Conservation (phyloP, 1,140 invertebrate genomes). For the Stratiolaelaps scimitus region DNA sequence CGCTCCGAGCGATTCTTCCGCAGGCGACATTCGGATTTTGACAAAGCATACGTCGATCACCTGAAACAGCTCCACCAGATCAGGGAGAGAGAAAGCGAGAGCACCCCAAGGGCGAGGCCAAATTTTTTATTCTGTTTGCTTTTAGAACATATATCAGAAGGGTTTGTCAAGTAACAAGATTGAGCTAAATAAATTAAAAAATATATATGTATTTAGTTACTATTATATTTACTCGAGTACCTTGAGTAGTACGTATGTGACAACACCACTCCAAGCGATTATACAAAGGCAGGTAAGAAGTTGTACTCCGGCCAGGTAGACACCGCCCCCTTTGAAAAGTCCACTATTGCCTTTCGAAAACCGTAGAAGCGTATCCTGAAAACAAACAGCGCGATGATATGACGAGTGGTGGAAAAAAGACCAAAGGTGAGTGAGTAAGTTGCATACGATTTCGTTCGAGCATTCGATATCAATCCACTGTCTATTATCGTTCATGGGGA, state of each 20-base stretch:
- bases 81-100: not conserved
- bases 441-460: no score
- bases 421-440: no score
- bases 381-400: no score
- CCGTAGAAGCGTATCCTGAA: not conserved
- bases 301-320: conserved; percentile 72
- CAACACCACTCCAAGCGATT: conserved; percentile 54
- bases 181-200: conserved; percentile 24
- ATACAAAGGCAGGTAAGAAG: conserved; percentile 56
- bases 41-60: conserved; percentile 60
- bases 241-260: conserved; percentile 53
- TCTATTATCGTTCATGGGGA: no score
- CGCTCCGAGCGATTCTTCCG: conserved; percentile 70
- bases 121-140: not conserved
- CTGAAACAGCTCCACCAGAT: conserved; percentile 39
- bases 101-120: not conserved
- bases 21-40: conserved; percentile 64
- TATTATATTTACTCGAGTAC: conserved; percentile 30
- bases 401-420: no score
- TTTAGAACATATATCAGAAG: not conserved
- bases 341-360: not conserved
- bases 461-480: no score
- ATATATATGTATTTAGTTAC: not conserved
- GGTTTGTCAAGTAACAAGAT: not conserved
- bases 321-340: conserved; percentile 58